Conservation (phyloP, 2,888 invertebrate genomes). For the Notodonta ziczac region DNA sequence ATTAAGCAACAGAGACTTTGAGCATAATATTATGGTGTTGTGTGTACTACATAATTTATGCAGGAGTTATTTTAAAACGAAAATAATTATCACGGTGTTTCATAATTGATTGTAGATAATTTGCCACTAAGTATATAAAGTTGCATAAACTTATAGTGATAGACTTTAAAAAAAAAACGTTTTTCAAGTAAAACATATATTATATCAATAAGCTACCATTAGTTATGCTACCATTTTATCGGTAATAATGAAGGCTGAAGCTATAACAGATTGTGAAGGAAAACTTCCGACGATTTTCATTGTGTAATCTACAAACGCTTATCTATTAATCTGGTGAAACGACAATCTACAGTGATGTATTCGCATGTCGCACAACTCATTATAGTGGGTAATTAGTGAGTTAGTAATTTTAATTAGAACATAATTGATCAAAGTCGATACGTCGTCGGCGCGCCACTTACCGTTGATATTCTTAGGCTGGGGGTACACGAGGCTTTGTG, state of each 20-base stretch:
- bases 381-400: constrained; percentile 22
- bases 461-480: constrained; percentile 56
- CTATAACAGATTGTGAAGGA: too few species aligned
- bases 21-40: constrained; percentile 3
- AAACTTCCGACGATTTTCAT: too few species aligned
- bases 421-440: constrained; percentile 19
- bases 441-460: constrained; percentile 43
- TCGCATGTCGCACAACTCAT: constrained; percentile 16
- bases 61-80: background rate
- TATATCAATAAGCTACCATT: too few species aligned
- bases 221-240: too few species aligned
- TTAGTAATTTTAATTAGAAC: constrained; percentile 23
- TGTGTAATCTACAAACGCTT: too few species aligned
- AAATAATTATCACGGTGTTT: background rate
- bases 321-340: background rate
- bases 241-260: too few species aligned
- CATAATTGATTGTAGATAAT: too few species aligned
- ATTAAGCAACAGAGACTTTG: constrained; percentile 36
- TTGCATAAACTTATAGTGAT: too few species aligned
- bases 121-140: too few species aligned
- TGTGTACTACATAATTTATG: background rate
- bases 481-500: constrained; percentile 35
- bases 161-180: too few species aligned
- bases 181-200: too few species aligned
- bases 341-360: constrained; percentile 8